Evolutionary conservation across 2,113 vertebrate genomes (phyloP).

Genomic region (Leucosticte australis): DNA sequence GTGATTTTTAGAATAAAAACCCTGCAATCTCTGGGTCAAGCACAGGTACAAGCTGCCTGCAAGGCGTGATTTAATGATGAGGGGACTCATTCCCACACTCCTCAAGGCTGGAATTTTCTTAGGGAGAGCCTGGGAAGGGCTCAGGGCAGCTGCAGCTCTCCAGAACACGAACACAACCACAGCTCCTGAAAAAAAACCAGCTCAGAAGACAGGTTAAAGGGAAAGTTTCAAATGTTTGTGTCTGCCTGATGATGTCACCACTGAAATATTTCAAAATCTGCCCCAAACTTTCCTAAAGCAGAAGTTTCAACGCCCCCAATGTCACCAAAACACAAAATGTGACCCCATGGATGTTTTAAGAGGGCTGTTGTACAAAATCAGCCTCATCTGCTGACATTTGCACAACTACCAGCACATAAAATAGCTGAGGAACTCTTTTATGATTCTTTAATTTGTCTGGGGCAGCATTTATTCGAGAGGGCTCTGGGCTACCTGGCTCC

Average conservation of each 20-base stretch:
- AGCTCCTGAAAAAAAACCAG: background rate
- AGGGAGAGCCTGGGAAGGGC: background rate
- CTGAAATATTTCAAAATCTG: background rate
- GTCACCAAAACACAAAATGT: background rate
- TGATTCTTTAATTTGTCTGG: background rate
- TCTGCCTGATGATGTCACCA: background rate
- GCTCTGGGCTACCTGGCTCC: background rate
- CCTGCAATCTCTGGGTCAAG: background rate
- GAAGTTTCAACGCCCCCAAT: background rate
- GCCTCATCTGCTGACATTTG: background rate
- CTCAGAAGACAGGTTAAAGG: accelerated
- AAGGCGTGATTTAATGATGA: accelerated
- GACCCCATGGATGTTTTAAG: accelerated
- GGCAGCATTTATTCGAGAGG: background rate
- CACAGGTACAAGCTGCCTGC: background rate
- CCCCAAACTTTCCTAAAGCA: background rate
- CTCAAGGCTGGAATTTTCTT: background rate
- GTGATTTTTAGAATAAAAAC: background rate
- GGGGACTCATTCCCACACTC: accelerated
- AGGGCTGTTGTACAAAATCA: background rate
- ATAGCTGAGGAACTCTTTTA: background rate
- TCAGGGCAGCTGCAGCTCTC: background rate
- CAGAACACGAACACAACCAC: accelerated
- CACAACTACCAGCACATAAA: background rate
- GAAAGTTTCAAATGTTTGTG: background rate